Evolutionary conservation across 2,113 vertebrate genomes (phyloP).

Genomic region (Zootoca vivipara): DNA sequence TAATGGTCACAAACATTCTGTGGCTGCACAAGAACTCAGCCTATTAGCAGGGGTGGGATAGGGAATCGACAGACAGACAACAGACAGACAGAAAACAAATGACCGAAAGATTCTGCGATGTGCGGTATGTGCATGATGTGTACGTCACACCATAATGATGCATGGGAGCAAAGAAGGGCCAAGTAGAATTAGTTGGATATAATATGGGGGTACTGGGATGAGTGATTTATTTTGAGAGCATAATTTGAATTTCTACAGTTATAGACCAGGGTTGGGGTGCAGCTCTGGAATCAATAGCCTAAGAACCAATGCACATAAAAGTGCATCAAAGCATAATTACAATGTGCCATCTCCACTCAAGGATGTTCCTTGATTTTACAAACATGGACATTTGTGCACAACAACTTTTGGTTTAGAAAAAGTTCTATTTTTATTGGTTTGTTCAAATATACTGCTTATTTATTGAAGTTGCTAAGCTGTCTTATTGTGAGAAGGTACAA

Average conservation of each 20-base stretch:
- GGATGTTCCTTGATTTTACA: neutral
- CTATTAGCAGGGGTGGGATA: neutral
- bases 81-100: neutral
- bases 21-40: neutral
- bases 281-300: neutral
- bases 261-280: neutral
- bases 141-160: neutral
- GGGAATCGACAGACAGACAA: neutral
- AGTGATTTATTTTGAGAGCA: neutral
- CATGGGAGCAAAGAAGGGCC: neutral
- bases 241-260: neutral
- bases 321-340: neutral
- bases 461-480: too few relatives aligned
- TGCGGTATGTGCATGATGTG: neutral
- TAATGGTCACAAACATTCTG: neutral
- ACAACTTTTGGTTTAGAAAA: neutral
- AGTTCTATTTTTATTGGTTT: too few relatives aligned
- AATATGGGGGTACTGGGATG: neutral
- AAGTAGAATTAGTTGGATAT: neutral
- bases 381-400: neutral
- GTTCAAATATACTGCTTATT: too few relatives aligned
- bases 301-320: neutral
- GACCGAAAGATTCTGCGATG: neutral
- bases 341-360: neutral
- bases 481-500: too few relatives aligned